Evolutionary conservation across 2,888 invertebrate species (phyloP), one percentile per base, ranked within the genome.

Genomic region (Drosophila phalerata): DNA sequence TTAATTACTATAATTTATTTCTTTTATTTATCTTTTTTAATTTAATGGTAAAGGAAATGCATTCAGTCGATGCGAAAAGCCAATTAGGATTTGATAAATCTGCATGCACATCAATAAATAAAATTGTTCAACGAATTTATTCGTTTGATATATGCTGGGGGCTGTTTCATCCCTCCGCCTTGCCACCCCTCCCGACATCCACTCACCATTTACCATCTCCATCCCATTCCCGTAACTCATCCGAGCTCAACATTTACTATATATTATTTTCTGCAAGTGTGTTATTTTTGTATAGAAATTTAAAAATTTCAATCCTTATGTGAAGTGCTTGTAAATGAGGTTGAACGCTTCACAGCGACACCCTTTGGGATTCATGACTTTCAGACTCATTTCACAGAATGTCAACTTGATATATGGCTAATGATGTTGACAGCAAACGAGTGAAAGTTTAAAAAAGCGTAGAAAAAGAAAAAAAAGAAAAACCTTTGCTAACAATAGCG

Each of bases 341-440:
- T 56, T 51, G 56, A 58, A 49, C 22, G 42, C 47, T 43, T 22
- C 19, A 25, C 55, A 30, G 25, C 52, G 15, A 61, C 61, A 61
- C 57, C 67, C 62, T 58, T 67, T 67, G 73, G 73, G 67, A 56
- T 48, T 40, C n/a, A 15, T 19, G 43, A 38, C 56, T 47, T 64
- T 62, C 55, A 43, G 57, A 38, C 70, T 67, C 74, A 63, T 68
- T 79, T 79, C 67, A 57, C 48, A 32, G 22, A 73, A 73, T 65
- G 66, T 77, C 77, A 69, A 64, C 63, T 80, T 83, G 77, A 83
- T 80, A 73, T 77, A 80, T 81, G 68, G 74, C 81, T 80, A 74
- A 81, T 80, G 78, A 84, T 78, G 78, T 81, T 80, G 81, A 81
- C 81, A 77, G 57, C 56, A 32, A n/a, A 34, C 52, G 42, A 58